Base-by-base conservation (phyloP, 2,888 invertebrate genomes). In the Troides aeacus region DNA sequence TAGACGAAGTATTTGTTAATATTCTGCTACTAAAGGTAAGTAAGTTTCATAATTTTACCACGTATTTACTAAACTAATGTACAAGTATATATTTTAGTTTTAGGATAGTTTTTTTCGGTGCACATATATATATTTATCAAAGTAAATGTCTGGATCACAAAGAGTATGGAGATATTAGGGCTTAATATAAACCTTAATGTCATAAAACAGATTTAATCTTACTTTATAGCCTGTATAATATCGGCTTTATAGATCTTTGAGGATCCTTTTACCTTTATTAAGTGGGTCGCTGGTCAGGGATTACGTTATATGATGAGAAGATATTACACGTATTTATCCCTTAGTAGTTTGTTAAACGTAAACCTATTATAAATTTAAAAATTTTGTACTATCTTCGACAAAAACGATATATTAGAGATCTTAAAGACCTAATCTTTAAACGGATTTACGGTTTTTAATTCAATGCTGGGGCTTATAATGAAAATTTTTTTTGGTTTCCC, bases 241-340 rank as follows among this genome's bases (percentile, higher is more conserved):
- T 83, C 81, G 81, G 78, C 79, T 88, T 87, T 86, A 86, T 81
- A 84, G 79, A 79, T 81, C 79, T 78, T 81, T 81, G 80, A 77
- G 78, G 81, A 82, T 79, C 82, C 81, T 83, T 79, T 79, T 79
- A 80, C 79, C 77, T 77, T 74, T 60, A 74, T 77, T 57, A 84
- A 83, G 73, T 83, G 73, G 82, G 83, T 81, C 81, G 75, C 77
- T 78, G 82, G 81, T 79, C 81, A 82, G 81, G 80, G 75, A 74
- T 75, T 71, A 62, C 7, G 62, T 69, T 36, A 70, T 63, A 63
- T 50, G 62, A 63, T 63, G 58, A 58, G 46, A 46, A 50, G 69
- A 66, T 66, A 69, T 62, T 65, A 62, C 69, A 66, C 69, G 69
- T 69, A 62, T 64, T 71, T 71, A 72, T 69, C 46, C 60, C 30